Evolutionary conservation across 2,113 vertebrate species (phyloP), one percentile per base, ranked within the genome.

Genomic region (Nettapus auritus): DNA sequence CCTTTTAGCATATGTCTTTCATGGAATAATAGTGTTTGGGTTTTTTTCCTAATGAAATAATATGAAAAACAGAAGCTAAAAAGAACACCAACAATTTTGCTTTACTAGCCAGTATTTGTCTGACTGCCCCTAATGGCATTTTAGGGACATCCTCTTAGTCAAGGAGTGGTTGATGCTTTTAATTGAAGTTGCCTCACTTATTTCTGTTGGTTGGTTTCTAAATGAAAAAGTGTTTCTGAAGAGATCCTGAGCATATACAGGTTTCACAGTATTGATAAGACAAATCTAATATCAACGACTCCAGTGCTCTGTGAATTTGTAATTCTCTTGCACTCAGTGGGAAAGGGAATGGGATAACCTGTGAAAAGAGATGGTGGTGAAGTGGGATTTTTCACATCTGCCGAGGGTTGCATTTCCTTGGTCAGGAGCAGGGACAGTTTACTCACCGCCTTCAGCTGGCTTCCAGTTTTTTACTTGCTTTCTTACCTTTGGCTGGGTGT

Each of bases 41-140:
- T 1, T 21, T 26, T 26, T 59, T 46, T 38, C 3, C 40, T 42
- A 50, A 10, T n/a, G 3, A 71, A 94, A 40, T 59, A 8, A 40
- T 55, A 10, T 11, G 5, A 25, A 89, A 60, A 10, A 4, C 10
- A 26, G 20, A 84, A 34, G 8, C 31, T 73, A 17, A 44, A 68
- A 79, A 60, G 19, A 42, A 12, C 3, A n/a, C 5, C 25, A 29
- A 3, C 3, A 22, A 9, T 56, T 75, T 38, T 50, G 26, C 34
- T 82, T 10, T 60, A 8, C 42, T 46, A 29, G 2, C 1, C 80
- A 20, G 1, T 53, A 9, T 29, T 80, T 60, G 15, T 91, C 25
- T 83, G 4, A 40, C 50, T 75, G 64, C 6, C 19, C 31, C 7
- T 26, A 48, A n/a, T 5, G 2, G 3, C 0, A 1, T 17, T 90